These are phyloP conservation scores for Antigone vipio DNA, from an alignment of 2,113 vertebrate genomes.

Conservation along the genomic window DNA sequence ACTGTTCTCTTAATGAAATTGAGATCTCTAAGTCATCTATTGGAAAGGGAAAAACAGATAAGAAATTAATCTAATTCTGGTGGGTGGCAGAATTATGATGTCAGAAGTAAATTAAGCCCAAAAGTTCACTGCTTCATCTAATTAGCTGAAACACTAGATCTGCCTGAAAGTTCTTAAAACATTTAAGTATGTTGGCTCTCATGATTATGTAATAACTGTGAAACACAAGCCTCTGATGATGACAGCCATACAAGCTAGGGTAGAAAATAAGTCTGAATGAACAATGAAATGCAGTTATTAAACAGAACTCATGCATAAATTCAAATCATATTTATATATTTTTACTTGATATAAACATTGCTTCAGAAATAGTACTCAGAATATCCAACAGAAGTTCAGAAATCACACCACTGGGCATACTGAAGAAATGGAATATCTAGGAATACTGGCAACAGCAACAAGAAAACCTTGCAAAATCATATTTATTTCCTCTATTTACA, in stretches of 20 bases:
- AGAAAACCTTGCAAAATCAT: neutral
- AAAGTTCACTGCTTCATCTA: conserved; percentile 31
- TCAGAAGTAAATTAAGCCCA: conserved; percentile 35
- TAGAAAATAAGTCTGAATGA: neutral
- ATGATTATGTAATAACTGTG: neutral
- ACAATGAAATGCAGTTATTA: neutral
- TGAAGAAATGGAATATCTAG: neutral
- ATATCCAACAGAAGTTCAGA: neutral
- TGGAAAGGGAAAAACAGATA: conserved; percentile 19
- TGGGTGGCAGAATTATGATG: conserved; percentile 23
- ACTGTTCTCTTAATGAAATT: conserved; percentile 13
- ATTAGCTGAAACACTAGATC: conserved; percentile 46
- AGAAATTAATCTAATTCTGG: conserved; percentile 27
- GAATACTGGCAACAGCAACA: neutral
- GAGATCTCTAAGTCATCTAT: neutral
- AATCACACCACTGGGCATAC: neutral
- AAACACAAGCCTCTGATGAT: neutral
- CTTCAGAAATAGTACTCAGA: neutral
- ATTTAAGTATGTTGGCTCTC: neutral
- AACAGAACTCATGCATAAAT: neutral
- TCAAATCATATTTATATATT: neutral
- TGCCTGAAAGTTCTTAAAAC: conserved; percentile 39
- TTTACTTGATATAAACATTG: neutral
- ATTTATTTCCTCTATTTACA: neutral
- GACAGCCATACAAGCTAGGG: neutral